These are phyloP conservation scores for Palloptera scutellata DNA, from an alignment of 2,888 invertebrate species.

Conservation along the genomic window DNA sequence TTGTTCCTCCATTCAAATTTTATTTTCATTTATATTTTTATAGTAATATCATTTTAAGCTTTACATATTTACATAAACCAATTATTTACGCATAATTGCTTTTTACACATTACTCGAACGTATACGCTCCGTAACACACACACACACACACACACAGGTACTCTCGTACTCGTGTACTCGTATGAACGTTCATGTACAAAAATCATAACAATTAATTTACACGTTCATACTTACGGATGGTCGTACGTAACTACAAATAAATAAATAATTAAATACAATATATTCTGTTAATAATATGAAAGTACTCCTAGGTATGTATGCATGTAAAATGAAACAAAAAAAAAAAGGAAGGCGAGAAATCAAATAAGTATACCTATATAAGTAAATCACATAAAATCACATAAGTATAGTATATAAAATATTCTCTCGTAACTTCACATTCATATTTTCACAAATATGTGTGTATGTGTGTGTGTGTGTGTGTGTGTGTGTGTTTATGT, in stretches of 20 bases:
- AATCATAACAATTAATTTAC: constrained; percentile 11
- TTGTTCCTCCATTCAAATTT: too few relatives aligned
- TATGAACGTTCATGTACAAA: too few relatives aligned
- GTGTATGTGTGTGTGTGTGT: background rate
- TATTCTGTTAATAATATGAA: too few relatives aligned
- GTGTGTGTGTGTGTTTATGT: background rate
- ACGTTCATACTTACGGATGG: background rate
- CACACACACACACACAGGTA: too few relatives aligned
- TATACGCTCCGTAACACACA: background rate
- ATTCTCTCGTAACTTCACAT: background rate
- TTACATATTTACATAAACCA: constrained; percentile 14
- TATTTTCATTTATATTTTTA: too few relatives aligned
- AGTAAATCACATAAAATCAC: too few relatives aligned
- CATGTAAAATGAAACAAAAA: too few relatives aligned
- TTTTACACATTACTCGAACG: constrained; percentile 6
- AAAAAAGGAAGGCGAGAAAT: too few relatives aligned
- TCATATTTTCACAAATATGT: background rate
- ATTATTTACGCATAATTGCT: constrained; percentile 20
- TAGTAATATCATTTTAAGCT: background rate
- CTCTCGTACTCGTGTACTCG: too few relatives aligned
- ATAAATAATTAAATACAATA: too few relatives aligned
- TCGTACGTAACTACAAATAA: background rate
- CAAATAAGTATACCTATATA: too few relatives aligned
- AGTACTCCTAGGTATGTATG: too few relatives aligned
- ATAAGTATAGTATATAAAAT: background rate